Base-by-base conservation (phyloP, 2,113 vertebrate species). In the Oplegnathus fasciatus region DNA sequence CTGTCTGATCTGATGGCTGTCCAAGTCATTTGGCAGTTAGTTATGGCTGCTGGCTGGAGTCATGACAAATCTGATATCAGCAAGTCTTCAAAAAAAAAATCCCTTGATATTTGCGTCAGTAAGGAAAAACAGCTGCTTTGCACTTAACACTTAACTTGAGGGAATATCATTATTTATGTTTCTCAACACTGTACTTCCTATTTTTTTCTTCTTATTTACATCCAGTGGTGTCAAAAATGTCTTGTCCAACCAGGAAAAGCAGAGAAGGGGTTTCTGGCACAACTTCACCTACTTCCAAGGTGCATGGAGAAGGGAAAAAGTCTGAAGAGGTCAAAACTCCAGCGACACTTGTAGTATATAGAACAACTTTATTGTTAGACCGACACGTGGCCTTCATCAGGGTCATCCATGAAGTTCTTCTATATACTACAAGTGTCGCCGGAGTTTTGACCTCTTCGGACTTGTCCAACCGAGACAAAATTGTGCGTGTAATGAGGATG, bases 1-100 rank as follows among this genome's bases (percentile, higher is more conserved):
- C 86, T 68, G 75, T 76, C 67, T 82, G 65, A 88, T 90, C 79
- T 82, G n/a, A 30, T 52, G 32, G 40, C 70, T 64, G 71, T 84
- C 74, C 75, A 78, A 78, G 4, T 86, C 57, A 60, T 69, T 75
- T 78, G 73, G 76, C 80, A 70, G 72, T 69, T 70, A 24, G 80
- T 78, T 30, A 58, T 40, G 42, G 64, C 74, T 86, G 84, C 78
- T 85, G 74, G 22, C 75, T 74, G 70, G 26, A 82, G 68, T 80
- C 58, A 1, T 67, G 67, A 88, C 89, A 88, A 83, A 48, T 80
- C 57, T 67, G 72, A 87, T 70, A 80, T 83, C 42, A 42, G 26
- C 28, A 82, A 62, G 75, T 75, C 10, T 9, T 79, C 78, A 81
- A 84, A 77, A 75, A 44, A 69, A 70, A 70, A 57, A 62, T 58